Percentiles rank a stretch among this genome's conserved stretches.
phyloP scores from a whole-genome alignment of 2,113 vertebrate species.

The Dissostichus mawsoni region DNA sequence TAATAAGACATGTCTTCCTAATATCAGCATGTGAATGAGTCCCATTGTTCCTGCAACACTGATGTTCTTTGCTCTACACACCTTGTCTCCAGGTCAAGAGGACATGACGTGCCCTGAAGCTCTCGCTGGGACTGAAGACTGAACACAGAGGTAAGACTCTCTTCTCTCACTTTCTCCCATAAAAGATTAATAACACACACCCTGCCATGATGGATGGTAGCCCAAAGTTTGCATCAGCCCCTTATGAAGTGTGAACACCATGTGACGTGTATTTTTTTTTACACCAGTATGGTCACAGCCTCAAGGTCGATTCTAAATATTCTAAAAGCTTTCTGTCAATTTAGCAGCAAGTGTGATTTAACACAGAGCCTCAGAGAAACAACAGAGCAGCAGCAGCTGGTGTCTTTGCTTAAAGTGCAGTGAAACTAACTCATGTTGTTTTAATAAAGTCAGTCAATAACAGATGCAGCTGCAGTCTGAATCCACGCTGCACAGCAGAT shows the following conservation, averaged over 20 bases:
- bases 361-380: background rate
- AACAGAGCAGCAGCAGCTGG: background rate
- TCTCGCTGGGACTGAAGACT: slow-evolving; percentile 31
- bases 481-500: background rate
- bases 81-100: slow-evolving; percentile 55
- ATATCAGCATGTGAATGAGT: no score
- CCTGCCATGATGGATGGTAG: slow-evolving; percentile 44
- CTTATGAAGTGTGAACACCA: slow-evolving; percentile 33
- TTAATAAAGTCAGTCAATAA: slow-evolving; percentile 36
- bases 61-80: slow-evolving; percentile 14
- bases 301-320: slow-evolving; percentile 2
- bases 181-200: slow-evolving; percentile 32
- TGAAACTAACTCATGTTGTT: slow-evolving; percentile 4
- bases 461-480: slow-evolving; percentile 7
- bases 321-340: background rate
- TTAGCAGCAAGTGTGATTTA: background rate
- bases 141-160: slow-evolving; percentile 67
- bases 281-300: slow-evolving; percentile 1
- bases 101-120: slow-evolving; percentile 36
- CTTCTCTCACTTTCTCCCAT: slow-evolving; percentile 22
- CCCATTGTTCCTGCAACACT: background rate
- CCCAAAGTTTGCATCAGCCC: slow-evolving; percentile 22
- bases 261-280: slow-evolving; percentile 19
- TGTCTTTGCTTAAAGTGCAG: background rate
- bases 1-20: no score